Conservation (phyloP, 2,888 invertebrate species). For the Erynnis tages region DNA sequence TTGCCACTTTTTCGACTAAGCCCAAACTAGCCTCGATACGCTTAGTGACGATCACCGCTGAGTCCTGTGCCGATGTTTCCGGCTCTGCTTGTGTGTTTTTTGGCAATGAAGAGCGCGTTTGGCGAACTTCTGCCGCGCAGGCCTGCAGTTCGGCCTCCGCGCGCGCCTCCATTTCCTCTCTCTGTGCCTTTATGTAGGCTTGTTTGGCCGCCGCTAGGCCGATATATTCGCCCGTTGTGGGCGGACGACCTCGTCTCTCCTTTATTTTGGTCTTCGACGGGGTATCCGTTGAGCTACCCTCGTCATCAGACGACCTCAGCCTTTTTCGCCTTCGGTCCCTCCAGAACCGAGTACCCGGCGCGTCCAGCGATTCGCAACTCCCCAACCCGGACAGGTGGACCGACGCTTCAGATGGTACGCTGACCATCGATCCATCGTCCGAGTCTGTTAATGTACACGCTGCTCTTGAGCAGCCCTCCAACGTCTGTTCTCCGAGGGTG, state of each 20-base stretch:
- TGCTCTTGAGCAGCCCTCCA: background rate
- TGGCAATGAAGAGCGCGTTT: background rate
- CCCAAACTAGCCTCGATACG: background rate
- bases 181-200: background rate
- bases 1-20: background rate
- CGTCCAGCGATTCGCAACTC: background rate
- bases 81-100: background rate
- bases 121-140: background rate
- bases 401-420: background rate
- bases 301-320: background rate
- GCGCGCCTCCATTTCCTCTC: background rate
- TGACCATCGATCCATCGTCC: background rate
- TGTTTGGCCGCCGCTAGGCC: background rate
- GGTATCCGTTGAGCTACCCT: background rate
- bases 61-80: background rate
- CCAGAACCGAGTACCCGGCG: background rate
- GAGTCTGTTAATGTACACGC: background rate
- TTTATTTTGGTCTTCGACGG: background rate
- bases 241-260: background rate
- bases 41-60: background rate
- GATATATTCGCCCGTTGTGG: background rate
- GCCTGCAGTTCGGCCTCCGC: background rate
- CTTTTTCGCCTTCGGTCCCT: background rate
- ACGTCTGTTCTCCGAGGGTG: background rate
- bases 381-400: background rate